These are phyloP conservation scores for Trididemnum clinides DNA, from an alignment of 23 tunicate genomes.

Conservation along the genomic window DNA sequence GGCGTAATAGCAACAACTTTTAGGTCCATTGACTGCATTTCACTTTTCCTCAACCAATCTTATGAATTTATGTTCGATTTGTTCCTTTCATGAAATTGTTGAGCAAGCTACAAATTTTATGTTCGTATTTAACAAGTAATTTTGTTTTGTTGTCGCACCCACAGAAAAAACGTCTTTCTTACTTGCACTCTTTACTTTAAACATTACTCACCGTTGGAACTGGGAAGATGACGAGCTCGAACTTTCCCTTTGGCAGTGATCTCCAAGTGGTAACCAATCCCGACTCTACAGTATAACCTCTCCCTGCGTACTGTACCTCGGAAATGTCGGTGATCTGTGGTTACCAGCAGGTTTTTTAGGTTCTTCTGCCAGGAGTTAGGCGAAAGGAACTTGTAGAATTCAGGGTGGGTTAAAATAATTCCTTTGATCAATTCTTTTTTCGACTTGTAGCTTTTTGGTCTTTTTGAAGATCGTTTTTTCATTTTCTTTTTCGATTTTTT, in stretches of 20 bases:
- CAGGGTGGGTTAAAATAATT: not conserved
- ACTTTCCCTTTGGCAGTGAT: conserved; percentile 63
- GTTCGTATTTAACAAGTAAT: too few relatives aligned
- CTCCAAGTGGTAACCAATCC: conserved; percentile 89
- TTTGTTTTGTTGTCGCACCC: too few relatives aligned
- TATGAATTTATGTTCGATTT: too few relatives aligned
- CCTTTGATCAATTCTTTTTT: not conserved
- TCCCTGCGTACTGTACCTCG: conserved; percentile 40
- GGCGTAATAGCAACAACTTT: too few relatives aligned
- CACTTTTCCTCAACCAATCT: too few relatives aligned
- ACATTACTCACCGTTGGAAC: conserved; percentile 51
- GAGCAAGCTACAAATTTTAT: too few relatives aligned
- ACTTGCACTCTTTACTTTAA: too few relatives aligned
- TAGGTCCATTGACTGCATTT: too few relatives aligned
- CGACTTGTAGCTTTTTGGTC: not conserved
- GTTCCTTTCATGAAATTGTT: too few relatives aligned
- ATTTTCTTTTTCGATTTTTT: too few relatives aligned
- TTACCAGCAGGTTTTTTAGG: not conserved
- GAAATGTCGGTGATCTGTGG: conserved; percentile 8
- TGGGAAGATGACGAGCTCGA: conserved; percentile 53
- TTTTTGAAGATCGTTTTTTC: too few relatives aligned
- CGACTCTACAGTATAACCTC: conserved; percentile 76
- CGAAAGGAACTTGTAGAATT: not conserved
- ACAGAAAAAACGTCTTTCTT: too few relatives aligned
- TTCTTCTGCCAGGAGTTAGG: not conserved